A percentile compares a stretch with the other conserved stretches of the same genome.
These are phyloP conservation scores for Batillaria attramentaria DNA, from an alignment of 1,140 invertebrate genomes.

Conservation along the genomic window DNA sequence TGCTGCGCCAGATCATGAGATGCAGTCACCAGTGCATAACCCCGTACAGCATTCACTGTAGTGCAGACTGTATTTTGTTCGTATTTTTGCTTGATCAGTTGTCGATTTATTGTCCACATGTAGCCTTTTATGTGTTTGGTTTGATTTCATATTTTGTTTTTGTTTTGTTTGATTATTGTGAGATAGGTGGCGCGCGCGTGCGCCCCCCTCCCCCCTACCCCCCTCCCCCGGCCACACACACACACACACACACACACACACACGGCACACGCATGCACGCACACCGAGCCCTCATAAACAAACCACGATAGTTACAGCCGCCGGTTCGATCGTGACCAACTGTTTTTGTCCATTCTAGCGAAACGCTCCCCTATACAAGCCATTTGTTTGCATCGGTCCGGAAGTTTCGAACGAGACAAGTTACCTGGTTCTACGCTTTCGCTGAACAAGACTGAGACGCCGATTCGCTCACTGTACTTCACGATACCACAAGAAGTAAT, in stretches of 20 bases:
- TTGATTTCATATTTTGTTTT: background rate
- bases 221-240: conserved; percentile 41
- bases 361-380: background rate
- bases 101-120: background rate
- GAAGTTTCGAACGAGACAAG: background rate
- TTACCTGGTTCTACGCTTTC: background rate
- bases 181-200: background rate
- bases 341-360: background rate
- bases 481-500: background rate
- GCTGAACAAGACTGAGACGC: background rate
- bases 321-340: background rate
- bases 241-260: background rate
- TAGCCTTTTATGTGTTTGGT: background rate
- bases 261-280: background rate
- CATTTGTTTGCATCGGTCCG: background rate
- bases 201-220: background rate
- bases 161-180: background rate
- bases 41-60: background rate
- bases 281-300: background rate
- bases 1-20: too few species aligned
- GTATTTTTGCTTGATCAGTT: background rate
- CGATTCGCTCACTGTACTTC: background rate
- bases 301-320: background rate
- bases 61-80: background rate
- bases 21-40: conserved; percentile 26